These are phyloP conservation scores for Heliocidaris tuberculata DNA, from an alignment of 35 echinoderm and acorn worm genomes.

Conservation along the genomic window DNA sequence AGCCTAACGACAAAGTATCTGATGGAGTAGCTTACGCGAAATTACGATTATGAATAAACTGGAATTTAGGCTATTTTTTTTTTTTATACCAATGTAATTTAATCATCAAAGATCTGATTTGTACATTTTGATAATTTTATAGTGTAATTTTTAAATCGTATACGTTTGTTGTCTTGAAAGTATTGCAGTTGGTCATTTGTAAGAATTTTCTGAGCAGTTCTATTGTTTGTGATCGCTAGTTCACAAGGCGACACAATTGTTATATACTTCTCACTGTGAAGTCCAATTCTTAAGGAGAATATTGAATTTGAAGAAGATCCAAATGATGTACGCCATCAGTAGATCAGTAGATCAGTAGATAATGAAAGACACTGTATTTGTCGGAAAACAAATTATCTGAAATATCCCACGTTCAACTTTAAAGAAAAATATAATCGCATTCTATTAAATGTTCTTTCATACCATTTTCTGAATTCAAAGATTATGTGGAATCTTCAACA, in stretches of 20 bases:
- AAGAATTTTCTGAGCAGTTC: background rate
- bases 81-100: slow-evolving; percentile 17
- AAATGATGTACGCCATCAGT: too few species aligned
- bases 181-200: background rate
- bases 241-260: background rate
- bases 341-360: too few species aligned
- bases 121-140: background rate
- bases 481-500: too few species aligned
- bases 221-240: background rate
- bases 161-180: background rate
- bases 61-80: background rate
- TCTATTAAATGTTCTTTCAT: too few species aligned
- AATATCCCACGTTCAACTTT: too few species aligned
- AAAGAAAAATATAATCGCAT: too few species aligned
- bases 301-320: too few species aligned
- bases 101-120: background rate
- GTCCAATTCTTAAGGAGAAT: too few species aligned
- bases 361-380: too few species aligned
- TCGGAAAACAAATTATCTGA: too few species aligned
- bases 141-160: background rate
- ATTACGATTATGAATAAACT: slow-evolving; percentile 31
- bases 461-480: too few species aligned
- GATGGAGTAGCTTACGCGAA: slow-evolving; percentile 37
- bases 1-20: background rate
- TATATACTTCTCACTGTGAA: too few species aligned